Conservation (phyloP, 1,140 invertebrate species). For the Aphaenogaster ashmeadi region DNA sequence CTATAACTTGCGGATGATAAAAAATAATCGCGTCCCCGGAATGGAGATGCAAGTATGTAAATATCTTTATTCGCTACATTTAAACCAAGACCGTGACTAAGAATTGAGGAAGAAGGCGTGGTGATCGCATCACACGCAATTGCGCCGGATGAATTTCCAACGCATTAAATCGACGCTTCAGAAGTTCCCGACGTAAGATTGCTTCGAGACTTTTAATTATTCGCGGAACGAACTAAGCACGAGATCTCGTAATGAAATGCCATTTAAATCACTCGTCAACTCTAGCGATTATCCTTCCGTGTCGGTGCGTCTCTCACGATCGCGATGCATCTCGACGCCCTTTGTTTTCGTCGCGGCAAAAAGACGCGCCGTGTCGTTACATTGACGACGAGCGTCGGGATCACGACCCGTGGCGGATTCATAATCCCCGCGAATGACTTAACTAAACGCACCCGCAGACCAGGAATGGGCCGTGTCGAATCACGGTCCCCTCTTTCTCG, state of each 20-base stretch:
- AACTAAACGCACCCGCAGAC: slow-evolving; percentile 80
- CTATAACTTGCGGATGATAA: not conserved
- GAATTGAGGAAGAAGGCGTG: slow-evolving; percentile 23
- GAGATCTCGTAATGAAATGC: slow-evolving; percentile 49
- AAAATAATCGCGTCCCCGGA: not conserved
- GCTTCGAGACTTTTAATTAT: slow-evolving; percentile 53
- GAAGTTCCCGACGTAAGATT: slow-evolving; percentile 21
- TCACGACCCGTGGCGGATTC: slow-evolving; percentile 78
- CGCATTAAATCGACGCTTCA: slow-evolving; percentile 1
- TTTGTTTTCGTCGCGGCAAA: slow-evolving; percentile 65
- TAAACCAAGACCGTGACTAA: slow-evolving; percentile 14
- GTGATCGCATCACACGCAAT: slow-evolving; percentile 32
- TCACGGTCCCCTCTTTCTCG: slow-evolving; percentile 62
- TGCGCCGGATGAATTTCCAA: slow-evolving; percentile 41
- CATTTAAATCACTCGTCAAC: slow-evolving; percentile 48
- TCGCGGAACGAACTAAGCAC: slow-evolving; percentile 7
- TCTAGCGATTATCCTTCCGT: slow-evolving; percentile 54
- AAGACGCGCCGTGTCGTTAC: slow-evolving; percentile 24
- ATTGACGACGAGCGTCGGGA: slow-evolving; percentile 53
- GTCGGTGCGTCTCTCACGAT: slow-evolving; percentile 24
- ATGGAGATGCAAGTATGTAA: not conserved
- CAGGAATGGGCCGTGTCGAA: slow-evolving; percentile 80
- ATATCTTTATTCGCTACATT: slow-evolving; percentile 16
- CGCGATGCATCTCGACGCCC: slow-evolving; percentile 17
- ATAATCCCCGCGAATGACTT: slow-evolving; percentile 82